These are phyloP conservation scores for Ectropis crepuscularia DNA, from an alignment of 2,888 invertebrate genomes.

Conservation along the genomic window DNA sequence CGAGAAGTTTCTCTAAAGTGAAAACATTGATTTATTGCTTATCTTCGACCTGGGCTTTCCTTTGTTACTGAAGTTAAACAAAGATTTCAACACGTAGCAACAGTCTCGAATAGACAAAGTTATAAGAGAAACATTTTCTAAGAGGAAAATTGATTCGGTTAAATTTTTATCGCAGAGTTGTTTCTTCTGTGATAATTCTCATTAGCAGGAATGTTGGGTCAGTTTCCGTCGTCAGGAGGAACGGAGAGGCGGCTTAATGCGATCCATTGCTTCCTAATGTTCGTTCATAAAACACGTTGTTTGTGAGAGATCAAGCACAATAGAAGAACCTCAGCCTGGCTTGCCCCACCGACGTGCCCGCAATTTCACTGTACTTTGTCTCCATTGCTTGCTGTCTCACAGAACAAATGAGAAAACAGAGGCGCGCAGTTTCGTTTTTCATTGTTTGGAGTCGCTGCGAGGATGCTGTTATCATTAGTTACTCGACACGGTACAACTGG, in stretches of 20 bases:
- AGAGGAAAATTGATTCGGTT: neutral
- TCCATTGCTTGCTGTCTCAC: constrained; percentile 66
- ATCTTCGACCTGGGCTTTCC: constrained; percentile 38
- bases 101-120: constrained; percentile 2
- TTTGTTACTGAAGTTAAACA: constrained; percentile 32
- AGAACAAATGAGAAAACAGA: constrained; percentile 69
- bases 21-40: constrained; percentile 56
- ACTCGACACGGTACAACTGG: constrained; percentile 43
- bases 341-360: constrained; percentile 59
- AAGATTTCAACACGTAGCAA: constrained; percentile 31
- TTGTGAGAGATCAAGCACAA: constrained; percentile 71
- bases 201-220: constrained; percentile 7
- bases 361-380: constrained; percentile 75
- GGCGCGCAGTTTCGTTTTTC: constrained; percentile 62
- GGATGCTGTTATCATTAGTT: constrained; percentile 47
- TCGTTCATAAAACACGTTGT: constrained; percentile 78
- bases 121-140: neutral
- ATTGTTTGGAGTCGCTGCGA: constrained; percentile 60
- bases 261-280: constrained; percentile 72
- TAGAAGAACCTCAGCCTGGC: constrained; percentile 51
- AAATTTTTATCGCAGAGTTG: constrained; percentile 4
- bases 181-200: neutral
- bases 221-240: constrained; percentile 51
- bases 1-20: constrained; percentile 50
- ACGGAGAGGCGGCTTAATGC: constrained; percentile 71